phyloP scores from a whole-genome alignment of 2,888 invertebrate genomes.

The Theretra japonica region DNA sequence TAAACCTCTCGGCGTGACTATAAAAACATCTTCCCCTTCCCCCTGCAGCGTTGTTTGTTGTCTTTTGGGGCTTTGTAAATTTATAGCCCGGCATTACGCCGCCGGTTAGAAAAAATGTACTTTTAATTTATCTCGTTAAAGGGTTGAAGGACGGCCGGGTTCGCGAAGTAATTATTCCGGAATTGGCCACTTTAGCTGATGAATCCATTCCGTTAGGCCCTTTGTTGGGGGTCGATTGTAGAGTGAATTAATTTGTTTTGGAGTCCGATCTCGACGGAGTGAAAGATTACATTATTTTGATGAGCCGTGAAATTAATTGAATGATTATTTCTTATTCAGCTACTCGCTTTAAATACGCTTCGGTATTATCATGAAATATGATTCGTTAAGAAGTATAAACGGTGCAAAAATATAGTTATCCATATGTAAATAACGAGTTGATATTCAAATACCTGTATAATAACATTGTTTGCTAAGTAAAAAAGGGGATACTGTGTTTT shows the following conservation, averaged over 20 bases:
- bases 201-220: slow-evolving; percentile 78
- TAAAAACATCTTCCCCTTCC: slow-evolving; percentile 83
- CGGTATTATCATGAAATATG: neutral
- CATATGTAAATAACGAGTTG: neutral
- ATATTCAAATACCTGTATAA: neutral
- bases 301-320: slow-evolving; percentile 55
- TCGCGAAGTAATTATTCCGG: slow-evolving; percentile 83
- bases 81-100: slow-evolving; percentile 79
- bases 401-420: no score
- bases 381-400: neutral
- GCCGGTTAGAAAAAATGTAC: slow-evolving; percentile 84
- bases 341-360: neutral
- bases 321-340: slow-evolving; percentile 35
- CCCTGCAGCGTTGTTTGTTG: slow-evolving; percentile 73
- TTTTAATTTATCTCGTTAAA: slow-evolving; percentile 86
- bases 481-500: neutral
- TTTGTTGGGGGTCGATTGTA: slow-evolving; percentile 70
- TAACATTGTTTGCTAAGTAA: neutral
- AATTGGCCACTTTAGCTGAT: slow-evolving; percentile 85
- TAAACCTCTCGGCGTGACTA: slow-evolving; percentile 84
- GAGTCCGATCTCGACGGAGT: slow-evolving; percentile 71
- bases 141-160: slow-evolving; percentile 83
- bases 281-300: slow-evolving; percentile 77
- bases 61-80: slow-evolving; percentile 83
- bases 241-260: slow-evolving; percentile 79